Percentiles rank a stretch among this genome's conserved stretches.
Conservation (phyloP, 2,888 invertebrate genomes). For the Drosophila recens region DNA sequence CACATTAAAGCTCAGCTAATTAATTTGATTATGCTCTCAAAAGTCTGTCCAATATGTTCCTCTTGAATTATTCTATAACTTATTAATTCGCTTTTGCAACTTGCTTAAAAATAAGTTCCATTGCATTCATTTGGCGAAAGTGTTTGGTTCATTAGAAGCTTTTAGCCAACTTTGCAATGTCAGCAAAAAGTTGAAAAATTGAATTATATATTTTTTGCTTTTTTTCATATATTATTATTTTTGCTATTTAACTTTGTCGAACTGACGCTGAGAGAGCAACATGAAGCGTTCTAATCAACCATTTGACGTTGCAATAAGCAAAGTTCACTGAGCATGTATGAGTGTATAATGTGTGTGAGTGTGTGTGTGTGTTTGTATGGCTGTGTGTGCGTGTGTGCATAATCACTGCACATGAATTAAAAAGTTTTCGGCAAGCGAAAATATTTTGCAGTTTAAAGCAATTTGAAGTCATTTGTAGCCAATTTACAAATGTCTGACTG, state of each 20-base stretch:
- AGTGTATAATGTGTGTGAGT: background rate
- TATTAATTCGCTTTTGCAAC: constrained; percentile 16
- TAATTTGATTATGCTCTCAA: background rate
- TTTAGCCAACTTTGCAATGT: constrained; percentile 48
- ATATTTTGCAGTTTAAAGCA: constrained; percentile 80
- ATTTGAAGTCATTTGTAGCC: constrained; percentile 81
- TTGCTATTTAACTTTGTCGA: constrained; percentile 42
- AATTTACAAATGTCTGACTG: constrained; percentile 73
- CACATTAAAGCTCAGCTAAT: background rate
- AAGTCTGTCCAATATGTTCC: background rate
- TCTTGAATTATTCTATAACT: background rate
- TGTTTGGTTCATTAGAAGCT: constrained; percentile 59
- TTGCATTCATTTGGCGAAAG: constrained; percentile 13
- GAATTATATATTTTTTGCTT: constrained; percentile 29
- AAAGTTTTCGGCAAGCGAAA: constrained; percentile 74
- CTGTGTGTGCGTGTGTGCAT: constrained; percentile 47
- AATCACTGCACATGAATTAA: constrained; percentile 81
- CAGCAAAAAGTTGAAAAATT: constrained; percentile 39
- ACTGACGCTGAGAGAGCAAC: constrained; percentile 7
- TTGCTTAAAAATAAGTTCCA: background rate
- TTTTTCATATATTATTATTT: constrained; percentile 26
- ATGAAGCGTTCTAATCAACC: constrained; percentile 70
- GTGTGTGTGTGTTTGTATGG: constrained; percentile 6
- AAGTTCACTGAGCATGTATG: constrained; percentile 13
- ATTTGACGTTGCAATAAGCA: constrained; percentile 39